Conservation (phyloP, 1,140 invertebrate species). For the Tyrophagus putrescentiae region DNA sequence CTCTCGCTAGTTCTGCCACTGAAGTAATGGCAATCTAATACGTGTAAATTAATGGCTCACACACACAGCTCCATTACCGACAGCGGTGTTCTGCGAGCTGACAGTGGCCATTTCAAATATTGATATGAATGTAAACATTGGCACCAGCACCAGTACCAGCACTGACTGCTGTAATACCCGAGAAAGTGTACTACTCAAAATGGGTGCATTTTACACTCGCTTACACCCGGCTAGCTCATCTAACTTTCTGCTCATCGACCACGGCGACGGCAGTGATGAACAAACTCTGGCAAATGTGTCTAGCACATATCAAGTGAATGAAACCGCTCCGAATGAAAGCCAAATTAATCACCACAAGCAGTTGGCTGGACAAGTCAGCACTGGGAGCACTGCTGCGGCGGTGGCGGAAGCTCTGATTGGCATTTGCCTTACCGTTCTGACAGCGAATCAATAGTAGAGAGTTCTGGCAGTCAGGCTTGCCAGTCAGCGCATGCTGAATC, state of each 20-base stretch:
- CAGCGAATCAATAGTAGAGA: too few species aligned
- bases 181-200: background rate
- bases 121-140: too few species aligned
- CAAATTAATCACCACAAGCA: background rate
- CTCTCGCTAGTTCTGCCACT: too few species aligned
- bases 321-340: background rate
- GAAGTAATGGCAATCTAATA: background rate
- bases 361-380: too few species aligned
- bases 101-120: too few species aligned
- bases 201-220: constrained; percentile 1
- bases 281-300: background rate
- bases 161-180: background rate
- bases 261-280: background rate
- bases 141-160: background rate
- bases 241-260: constrained; percentile 1
- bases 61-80: background rate
- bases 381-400: too few species aligned
- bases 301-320: background rate
- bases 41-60: constrained; percentile 5
- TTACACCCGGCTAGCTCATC: constrained; percentile 3
- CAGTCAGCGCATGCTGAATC: too few species aligned
- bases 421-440: too few species aligned
- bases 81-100: too few species aligned
- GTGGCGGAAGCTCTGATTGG: too few species aligned
- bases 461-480: too few species aligned